Evolutionary conservation across 2,888 invertebrate genomes (phyloP).

Genomic region (Leptopilina drosophilae): DNA sequence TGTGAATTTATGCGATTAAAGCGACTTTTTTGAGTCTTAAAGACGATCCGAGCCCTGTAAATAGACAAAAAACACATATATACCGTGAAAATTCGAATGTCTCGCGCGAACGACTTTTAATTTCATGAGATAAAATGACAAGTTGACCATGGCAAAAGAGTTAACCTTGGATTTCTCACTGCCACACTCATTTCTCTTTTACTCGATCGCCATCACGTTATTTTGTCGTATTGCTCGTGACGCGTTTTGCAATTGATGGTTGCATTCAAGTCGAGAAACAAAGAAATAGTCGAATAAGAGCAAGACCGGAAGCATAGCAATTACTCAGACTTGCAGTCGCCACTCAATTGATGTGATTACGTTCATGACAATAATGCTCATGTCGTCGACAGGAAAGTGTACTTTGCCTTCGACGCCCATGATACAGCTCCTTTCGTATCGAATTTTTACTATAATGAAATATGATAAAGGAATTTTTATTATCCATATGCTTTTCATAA

Average conservation of each 20-base stretch:
- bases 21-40: too few species aligned
- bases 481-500: not conserved
- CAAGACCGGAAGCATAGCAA: slow-evolving; percentile 65
- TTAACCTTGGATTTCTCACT: slow-evolving; percentile 43
- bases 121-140: slow-evolving; percentile 8
- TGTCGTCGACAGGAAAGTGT: slow-evolving; percentile 58
- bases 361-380: slow-evolving; percentile 52
- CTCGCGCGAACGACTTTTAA: not conserved
- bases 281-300: slow-evolving; percentile 58
- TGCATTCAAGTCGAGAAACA: slow-evolving; percentile 46
- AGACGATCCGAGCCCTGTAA: too few species aligned
- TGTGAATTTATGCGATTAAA: too few species aligned
- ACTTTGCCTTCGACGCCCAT: slow-evolving; percentile 36
- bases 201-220: slow-evolving; percentile 9
- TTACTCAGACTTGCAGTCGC: slow-evolving; percentile 62
- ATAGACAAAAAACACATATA: not conserved
- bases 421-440: not conserved
- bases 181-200: slow-evolving; percentile 11
- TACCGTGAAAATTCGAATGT: slow-evolving; percentile 11
- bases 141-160: slow-evolving; percentile 29
- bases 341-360: slow-evolving; percentile 67
- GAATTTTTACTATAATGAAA: not conserved
- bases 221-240: slow-evolving; percentile 30
- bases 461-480: too few species aligned
- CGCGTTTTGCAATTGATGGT: slow-evolving; percentile 30